phyloP scores from a whole-genome alignment of 2,888 invertebrate species.

The Pedicia rivosa region DNA sequence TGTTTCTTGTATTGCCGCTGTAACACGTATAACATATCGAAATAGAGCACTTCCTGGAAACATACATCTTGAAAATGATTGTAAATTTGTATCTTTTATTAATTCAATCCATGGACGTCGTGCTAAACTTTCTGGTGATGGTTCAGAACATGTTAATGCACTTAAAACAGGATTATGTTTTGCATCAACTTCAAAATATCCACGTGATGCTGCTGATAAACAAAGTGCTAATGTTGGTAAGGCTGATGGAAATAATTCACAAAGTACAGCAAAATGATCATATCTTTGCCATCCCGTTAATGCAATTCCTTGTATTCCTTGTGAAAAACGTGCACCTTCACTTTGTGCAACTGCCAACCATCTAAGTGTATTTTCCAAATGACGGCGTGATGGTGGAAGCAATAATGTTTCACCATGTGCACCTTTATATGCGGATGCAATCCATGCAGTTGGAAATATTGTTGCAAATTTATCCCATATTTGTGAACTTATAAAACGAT shows the following conservation, averaged over 20 bases:
- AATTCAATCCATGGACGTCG: slow-evolving; percentile 37
- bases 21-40: slow-evolving; percentile 29
- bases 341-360: slow-evolving; percentile 51
- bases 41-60: slow-evolving; percentile 45
- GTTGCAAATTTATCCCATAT: slow-evolving; percentile 52
- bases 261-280: slow-evolving; percentile 52
- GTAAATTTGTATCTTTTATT: slow-evolving; percentile 42
- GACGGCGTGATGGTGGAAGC: slow-evolving; percentile 46
- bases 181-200: slow-evolving; percentile 39
- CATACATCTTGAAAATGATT: slow-evolving; percentile 44
- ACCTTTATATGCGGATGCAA: slow-evolving; percentile 60
- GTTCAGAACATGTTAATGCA: slow-evolving; percentile 37
- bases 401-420: slow-evolving; percentile 55
- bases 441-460: slow-evolving; percentile 53
- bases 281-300: slow-evolving; percentile 35
- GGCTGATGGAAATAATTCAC: slow-evolving; percentile 47
- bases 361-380: slow-evolving; percentile 51
- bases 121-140: slow-evolving; percentile 18
- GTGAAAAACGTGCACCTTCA: slow-evolving; percentile 32
- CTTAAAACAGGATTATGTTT: slow-evolving; percentile 32
- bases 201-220: slow-evolving; percentile 39
- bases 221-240: slow-evolving; percentile 47
- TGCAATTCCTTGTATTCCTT: slow-evolving; percentile 26
- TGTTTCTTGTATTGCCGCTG: slow-evolving; percentile 26
- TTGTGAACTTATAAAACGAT: slow-evolving; percentile 35